Evolutionary conservation across 2,888 invertebrate genomes (phyloP), one percentile per base, ranked within the genome.

Genomic region (Spodoptera picta): DNA sequence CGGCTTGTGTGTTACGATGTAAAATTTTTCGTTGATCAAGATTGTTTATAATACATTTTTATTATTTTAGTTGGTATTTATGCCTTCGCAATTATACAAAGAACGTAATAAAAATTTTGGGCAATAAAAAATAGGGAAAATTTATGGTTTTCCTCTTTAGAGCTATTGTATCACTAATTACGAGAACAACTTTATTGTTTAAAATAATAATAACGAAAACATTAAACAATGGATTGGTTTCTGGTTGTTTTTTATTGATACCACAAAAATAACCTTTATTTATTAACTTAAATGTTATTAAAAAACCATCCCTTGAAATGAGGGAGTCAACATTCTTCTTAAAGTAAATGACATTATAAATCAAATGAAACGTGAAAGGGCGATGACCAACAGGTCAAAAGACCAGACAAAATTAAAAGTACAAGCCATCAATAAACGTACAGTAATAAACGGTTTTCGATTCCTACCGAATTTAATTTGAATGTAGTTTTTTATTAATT

Each of bases 211-310:
- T 19, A 19, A 14, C 14, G 14, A 14, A 14, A 14, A 14, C 46
- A 51, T 47, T 36, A n/a, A 58, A 52, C n/a, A 65, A 58, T 48
- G 46, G 11, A 65, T 51, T n/a, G 43, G 24, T 11, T 1, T 58
- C 51, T 65, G 14, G 12, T 41, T n/a, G 19, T 48, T 48, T 19
- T 27, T 48, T 47, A 9, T 27, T 42, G 9, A 36, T 19, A 7
- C 12, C n/a, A 65, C 9, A 23, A 43, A 44, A 47, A 27, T 24
- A 58, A 43, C 43, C 9, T 36, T 36, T 36, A 36, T 36, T 7
- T 36, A 9, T 36, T 36, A 6, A 9, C 9, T 36, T 36, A 31
- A 31, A 31, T 31, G 0, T 31, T 31, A 31, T 31, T 31, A 6
- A 31, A 31, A 31, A 31, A 31, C 6, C 6, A 31, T 6, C 6